These are phyloP conservation scores for Dorcus parallelipipedus DNA, from an alignment of 2,888 invertebrate species.

Conservation along the genomic window DNA sequence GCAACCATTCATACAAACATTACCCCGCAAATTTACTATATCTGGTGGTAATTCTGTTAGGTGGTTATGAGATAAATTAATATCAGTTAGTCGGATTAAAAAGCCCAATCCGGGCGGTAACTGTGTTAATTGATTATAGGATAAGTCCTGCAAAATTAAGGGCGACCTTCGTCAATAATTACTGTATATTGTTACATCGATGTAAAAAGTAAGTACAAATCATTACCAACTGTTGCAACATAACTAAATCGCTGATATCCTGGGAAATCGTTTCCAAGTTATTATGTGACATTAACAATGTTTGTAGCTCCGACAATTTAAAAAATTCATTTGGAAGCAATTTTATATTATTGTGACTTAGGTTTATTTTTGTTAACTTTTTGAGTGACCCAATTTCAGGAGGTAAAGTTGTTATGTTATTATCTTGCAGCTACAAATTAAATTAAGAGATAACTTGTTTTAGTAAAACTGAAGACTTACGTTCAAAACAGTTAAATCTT, in stretches of 20 bases:
- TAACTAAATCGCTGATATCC: slow-evolving; percentile 73
- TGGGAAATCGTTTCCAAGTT: slow-evolving; percentile 63
- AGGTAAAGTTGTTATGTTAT: slow-evolving; percentile 70
- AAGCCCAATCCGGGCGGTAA: slow-evolving; percentile 82
- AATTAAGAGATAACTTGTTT: slow-evolving; percentile 14
- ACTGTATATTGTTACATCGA: not conserved
- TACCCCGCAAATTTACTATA: slow-evolving; percentile 79
- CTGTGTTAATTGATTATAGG: slow-evolving; percentile 68
- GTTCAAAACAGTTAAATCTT: slow-evolving; percentile 66
- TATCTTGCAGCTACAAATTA: slow-evolving; percentile 72
- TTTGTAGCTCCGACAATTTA: slow-evolving; percentile 64
- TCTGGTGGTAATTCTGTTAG: slow-evolving; percentile 74
- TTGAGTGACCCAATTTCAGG: slow-evolving; percentile 68
- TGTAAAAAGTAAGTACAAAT: slow-evolving; percentile 6
- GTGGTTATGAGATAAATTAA: slow-evolving; percentile 73
- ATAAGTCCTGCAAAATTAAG: slow-evolving; percentile 63
- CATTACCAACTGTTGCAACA: slow-evolving; percentile 70
- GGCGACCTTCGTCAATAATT: not conserved
- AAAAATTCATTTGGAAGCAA: slow-evolving; percentile 64
- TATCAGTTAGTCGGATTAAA: slow-evolving; percentile 69
- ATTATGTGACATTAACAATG: slow-evolving; percentile 75
- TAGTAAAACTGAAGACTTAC: slow-evolving; percentile 48
- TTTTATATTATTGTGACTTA: slow-evolving; percentile 66
- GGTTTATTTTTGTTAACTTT: slow-evolving; percentile 63
- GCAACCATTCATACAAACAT: slow-evolving; percentile 4